Conservation (phyloP, 2,888 invertebrate species). For the Xestia c-nigrum region DNA sequence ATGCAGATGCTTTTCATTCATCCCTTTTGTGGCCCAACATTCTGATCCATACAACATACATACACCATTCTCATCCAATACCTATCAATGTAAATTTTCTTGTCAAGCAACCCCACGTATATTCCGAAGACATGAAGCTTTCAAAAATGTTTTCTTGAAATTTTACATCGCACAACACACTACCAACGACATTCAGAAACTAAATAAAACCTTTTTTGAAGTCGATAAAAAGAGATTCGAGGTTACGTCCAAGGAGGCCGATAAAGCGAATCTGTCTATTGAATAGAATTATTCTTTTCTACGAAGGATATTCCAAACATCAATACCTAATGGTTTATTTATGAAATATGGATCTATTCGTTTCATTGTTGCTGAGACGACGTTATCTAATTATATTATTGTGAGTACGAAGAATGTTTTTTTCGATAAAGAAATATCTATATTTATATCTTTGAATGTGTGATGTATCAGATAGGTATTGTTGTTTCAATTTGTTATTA, state of each 20-base stretch:
- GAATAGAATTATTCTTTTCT: not conserved
- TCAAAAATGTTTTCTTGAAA: no score
- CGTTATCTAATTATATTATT: constrained; percentile 19
- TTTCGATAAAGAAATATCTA: not conserved
- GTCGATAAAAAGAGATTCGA: not conserved
- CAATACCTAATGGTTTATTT: constrained; percentile 30
- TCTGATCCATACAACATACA: no score
- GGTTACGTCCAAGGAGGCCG: not conserved
- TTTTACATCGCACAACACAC: not conserved
- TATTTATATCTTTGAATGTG: not conserved
- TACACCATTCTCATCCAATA: no score
- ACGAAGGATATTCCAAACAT: not conserved
- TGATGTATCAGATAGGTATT: not conserved
- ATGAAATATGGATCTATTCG: constrained; percentile 22
- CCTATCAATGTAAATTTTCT: no score
- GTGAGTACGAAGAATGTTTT: not conserved
- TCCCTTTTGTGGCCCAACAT: no score
- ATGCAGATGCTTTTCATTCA: no score
- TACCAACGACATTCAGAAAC: not conserved
- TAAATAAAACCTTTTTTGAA: not conserved
- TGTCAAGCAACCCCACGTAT: no score
- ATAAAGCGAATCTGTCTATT: constrained; percentile 1
- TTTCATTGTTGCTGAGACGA: constrained; percentile 11
- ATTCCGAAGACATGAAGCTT: not conserved
- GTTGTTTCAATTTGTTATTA: not conserved